A percentile compares a stretch with the other conserved stretches of the same genome.
Conservation (phyloP, 2,888 invertebrate species). For the Phyllotreta cruciferae region DNA sequence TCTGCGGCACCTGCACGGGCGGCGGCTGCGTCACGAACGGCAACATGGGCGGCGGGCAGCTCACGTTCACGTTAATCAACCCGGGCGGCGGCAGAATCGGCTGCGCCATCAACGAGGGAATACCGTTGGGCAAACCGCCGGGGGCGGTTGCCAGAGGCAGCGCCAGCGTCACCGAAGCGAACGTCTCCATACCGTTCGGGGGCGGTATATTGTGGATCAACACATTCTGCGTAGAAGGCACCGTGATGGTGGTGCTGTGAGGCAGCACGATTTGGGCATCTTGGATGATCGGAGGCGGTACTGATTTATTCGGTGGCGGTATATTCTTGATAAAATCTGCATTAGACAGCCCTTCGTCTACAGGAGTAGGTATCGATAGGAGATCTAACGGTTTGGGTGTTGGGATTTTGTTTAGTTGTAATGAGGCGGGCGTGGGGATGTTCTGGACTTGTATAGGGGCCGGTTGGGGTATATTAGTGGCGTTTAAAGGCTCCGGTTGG, state of each 20-base stretch:
- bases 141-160: slow-evolving; percentile 47
- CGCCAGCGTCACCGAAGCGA: slow-evolving; percentile 47
- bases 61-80: slow-evolving; percentile 47
- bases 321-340: slow-evolving; percentile 59
- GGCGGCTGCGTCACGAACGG: slow-evolving; percentile 54
- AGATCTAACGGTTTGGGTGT: slow-evolving; percentile 69
- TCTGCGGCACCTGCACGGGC: slow-evolving; percentile 52
- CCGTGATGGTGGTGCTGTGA: slow-evolving; percentile 31
- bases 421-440: slow-evolving; percentile 68
- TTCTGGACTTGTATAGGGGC: slow-evolving; percentile 64
- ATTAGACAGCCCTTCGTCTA: slow-evolving; percentile 52
- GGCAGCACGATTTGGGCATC: slow-evolving; percentile 41
- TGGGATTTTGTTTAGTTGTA: slow-evolving; percentile 67
- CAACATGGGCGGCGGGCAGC: slow-evolving; percentile 40
- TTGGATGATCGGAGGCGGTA: slow-evolving; percentile 57
- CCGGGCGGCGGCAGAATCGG: slow-evolving; percentile 58
- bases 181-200: slow-evolving; percentile 37
- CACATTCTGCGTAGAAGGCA: slow-evolving; percentile 46
- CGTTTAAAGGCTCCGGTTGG: slow-evolving; percentile 65
- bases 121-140: slow-evolving; percentile 42
- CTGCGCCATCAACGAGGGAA: slow-evolving; percentile 59
- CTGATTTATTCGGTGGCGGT: slow-evolving; percentile 60
- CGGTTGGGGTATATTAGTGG: slow-evolving; percentile 60
- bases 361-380: slow-evolving; percentile 64
- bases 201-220: slow-evolving; percentile 50